Evolutionary conservation across 2,797 vertebrate species (phyloP).

Genomic region (Propithecus deckenii): DNA sequence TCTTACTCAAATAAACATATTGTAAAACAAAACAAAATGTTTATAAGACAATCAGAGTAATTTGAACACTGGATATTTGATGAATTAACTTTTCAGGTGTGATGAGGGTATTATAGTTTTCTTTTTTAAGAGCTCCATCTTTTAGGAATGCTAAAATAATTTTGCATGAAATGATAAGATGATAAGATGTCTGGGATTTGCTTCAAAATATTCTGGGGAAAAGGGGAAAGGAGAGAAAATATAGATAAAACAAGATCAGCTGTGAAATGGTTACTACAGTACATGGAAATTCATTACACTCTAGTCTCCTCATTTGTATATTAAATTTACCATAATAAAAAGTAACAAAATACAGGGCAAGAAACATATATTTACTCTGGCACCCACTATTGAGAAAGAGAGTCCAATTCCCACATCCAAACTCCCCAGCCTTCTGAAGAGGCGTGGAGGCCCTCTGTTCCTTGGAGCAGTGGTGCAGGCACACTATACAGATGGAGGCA

Average conservation of each 20-base stretch:
- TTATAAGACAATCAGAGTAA: not conserved
- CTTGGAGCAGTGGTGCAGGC: not conserved
- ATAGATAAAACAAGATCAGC: not conserved
- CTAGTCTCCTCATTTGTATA: not conserved
- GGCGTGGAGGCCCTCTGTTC: not conserved
- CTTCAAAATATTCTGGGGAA: not conserved
- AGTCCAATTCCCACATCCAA: not conserved
- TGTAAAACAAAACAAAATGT: not conserved
- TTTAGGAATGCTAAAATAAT: slow-evolving; percentile 11
- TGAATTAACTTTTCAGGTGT: not conserved
- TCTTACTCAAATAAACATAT: not conserved
- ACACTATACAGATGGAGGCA: not conserved
- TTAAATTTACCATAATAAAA: not conserved
- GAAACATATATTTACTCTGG: not conserved
- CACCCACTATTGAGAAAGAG: not conserved
- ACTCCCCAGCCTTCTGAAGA: not conserved
- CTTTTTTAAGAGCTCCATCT: not conserved
- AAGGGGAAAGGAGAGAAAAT: not conserved
- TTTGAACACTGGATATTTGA: not conserved
- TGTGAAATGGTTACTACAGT: not conserved
- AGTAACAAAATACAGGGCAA: not conserved
- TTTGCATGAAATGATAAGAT: not conserved
- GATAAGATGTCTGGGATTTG: not conserved
- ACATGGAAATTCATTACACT: not conserved
- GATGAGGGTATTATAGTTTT: not conserved